Conservation (phyloP, 1,140 invertebrate species). For the Aleiodes sp. region DNA sequence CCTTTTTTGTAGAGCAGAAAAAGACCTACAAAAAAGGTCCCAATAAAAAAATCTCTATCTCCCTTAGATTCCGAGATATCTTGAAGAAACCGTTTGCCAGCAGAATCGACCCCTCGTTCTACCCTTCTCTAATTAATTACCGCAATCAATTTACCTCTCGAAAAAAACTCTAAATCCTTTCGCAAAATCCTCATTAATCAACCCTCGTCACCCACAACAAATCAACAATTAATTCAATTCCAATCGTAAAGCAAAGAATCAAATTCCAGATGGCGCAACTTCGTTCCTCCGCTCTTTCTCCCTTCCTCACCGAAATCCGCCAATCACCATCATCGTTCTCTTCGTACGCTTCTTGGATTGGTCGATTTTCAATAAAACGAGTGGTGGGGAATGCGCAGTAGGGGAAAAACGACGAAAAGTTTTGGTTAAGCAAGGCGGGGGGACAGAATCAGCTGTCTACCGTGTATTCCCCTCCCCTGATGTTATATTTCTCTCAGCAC, state of each 20-base stretch:
- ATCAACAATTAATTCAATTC: constrained; percentile 11
- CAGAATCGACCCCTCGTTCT: too few relatives aligned
- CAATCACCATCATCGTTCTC: background rate
- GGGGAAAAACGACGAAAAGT: background rate
- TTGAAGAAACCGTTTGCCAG: too few relatives aligned
- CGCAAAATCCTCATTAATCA: background rate
- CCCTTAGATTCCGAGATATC: too few relatives aligned
- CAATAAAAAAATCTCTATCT: too few relatives aligned
- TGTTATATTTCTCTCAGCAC: background rate
- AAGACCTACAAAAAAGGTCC: too few relatives aligned
- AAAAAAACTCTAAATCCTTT: too few relatives aligned
- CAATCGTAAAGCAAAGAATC: background rate
- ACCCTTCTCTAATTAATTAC: too few relatives aligned
- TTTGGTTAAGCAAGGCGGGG: too few relatives aligned
- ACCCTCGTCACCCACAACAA: background rate
- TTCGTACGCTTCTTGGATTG: too few relatives aligned
- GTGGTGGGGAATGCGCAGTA: background rate
- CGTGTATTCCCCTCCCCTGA: constrained; percentile 6
- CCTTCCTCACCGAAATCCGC: background rate
- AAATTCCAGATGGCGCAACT: background rate
- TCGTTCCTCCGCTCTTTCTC: background rate
- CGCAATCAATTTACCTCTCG: too few relatives aligned
- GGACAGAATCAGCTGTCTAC: constrained; percentile 44
- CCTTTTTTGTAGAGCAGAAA: too few relatives aligned
- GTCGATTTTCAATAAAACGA: too few relatives aligned